phyloP scores from a whole-genome alignment of 1,140 invertebrate genomes.

The Nasonia vitripennis region DNA sequence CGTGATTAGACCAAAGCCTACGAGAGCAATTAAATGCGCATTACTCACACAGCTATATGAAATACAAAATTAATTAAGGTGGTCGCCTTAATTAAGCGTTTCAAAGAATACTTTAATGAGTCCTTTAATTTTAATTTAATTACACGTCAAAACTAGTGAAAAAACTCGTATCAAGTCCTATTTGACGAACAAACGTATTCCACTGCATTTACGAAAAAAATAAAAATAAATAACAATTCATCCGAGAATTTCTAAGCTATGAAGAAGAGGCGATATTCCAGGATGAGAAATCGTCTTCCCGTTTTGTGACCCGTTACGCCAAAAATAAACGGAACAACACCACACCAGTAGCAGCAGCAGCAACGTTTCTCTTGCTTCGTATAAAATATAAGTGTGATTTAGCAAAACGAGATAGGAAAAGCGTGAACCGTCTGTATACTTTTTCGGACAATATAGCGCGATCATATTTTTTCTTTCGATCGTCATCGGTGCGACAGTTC shows the following conservation, averaged over 20 bases:
- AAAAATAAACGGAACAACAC: slow-evolving; percentile 50
- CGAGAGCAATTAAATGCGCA: too few species aligned
- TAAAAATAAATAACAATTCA: not conserved
- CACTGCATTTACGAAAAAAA: not conserved
- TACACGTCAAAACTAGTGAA: not conserved
- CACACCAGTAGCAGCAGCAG: not conserved
- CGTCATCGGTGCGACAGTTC: slow-evolving; percentile 22
- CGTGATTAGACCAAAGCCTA: too few species aligned
- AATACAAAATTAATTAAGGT: too few species aligned
- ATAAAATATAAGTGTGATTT: slow-evolving; percentile 39
- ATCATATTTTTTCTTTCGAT: not conserved
- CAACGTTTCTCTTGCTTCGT: slow-evolving; percentile 17
- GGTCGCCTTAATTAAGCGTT: too few species aligned
- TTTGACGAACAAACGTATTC: not conserved
- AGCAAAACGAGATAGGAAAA: slow-evolving; percentile 30
- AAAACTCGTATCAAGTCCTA: not conserved
- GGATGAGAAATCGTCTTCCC: not conserved
- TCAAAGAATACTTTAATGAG: not conserved
- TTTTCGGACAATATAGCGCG: not conserved
- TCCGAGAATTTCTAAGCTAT: not conserved
- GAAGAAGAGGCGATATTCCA: not conserved
- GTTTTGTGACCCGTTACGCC: slow-evolving; percentile 40
- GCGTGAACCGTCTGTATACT: not conserved
- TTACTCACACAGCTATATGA: too few species aligned
- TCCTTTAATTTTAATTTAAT: too few species aligned